A percentile compares a stretch with the other conserved stretches of the same genome.
Evolutionary conservation across 1,140 invertebrate species (phyloP).

Genomic region (Argopecten irradians): DNA sequence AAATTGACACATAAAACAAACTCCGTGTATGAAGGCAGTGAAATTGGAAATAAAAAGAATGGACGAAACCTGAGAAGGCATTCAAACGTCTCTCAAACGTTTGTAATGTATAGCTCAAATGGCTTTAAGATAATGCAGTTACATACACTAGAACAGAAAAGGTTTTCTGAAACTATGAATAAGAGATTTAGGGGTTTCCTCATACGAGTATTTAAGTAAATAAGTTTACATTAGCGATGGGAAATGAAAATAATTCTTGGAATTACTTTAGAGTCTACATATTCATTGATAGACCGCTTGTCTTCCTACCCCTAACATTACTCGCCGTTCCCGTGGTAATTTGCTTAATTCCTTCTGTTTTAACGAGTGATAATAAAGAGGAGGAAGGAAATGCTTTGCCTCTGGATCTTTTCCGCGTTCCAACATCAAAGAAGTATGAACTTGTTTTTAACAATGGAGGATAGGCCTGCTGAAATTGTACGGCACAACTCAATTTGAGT

Average conservation of each 20-base stretch:
- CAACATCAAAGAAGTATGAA: not conserved
- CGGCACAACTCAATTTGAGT: not conserved
- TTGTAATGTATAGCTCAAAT: slow-evolving; percentile 18
- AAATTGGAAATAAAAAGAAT: slow-evolving; percentile 19
- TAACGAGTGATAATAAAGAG: not conserved
- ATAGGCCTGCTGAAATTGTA: not conserved
- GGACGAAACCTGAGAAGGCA: slow-evolving; percentile 4
- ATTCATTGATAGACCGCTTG: not conserved
- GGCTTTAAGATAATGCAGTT: not conserved
- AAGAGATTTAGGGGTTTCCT: slow-evolving; percentile 11
- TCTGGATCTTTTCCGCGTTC: not conserved
- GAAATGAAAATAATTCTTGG: not conserved
- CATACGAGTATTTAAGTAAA: not conserved
- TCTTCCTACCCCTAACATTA: not conserved
- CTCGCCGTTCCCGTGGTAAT: not conserved
- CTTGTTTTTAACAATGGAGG: not conserved
- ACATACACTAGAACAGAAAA: not conserved
- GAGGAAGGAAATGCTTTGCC: not conserved
- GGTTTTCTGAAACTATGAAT: not conserved
- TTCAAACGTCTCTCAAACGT: not conserved
- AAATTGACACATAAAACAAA: slow-evolving; percentile 23
- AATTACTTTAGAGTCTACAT: not conserved
- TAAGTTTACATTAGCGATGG: not conserved
- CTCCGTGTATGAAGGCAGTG: not conserved
- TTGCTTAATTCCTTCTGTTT: slow-evolving; percentile 8